Evolutionary conservation across 35 echinoderm and acorn worm genomes (phyloP), one percentile per base, ranked within the genome.

Genomic region (Chiridota heheva): DNA sequence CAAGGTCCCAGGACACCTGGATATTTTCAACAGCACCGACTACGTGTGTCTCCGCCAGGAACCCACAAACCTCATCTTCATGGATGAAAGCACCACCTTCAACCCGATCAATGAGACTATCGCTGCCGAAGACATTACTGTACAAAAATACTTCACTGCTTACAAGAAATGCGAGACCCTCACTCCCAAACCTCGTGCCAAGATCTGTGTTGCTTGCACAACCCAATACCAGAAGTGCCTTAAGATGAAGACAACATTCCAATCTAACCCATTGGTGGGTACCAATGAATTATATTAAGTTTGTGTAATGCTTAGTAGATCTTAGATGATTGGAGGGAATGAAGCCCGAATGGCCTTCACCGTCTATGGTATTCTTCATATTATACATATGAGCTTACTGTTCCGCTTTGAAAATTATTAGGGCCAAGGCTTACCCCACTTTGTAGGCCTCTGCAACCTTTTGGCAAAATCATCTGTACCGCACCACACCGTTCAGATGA

Each of bases 11-110:
- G 53, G 47, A 30, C 45, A 69, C 10, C 59, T 98, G 48, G 58
- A 91, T 36, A 42, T 98, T 34, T 98, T 98, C 47, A 67, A 76
- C 42, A 91, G 89, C 25, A 27, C 55, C n/a, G 78, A 83, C 12
- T 92, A 92, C 85, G 73, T 41, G 4, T 91, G 95, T 37, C 78
- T 25, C 7, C 31, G 8, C 38, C 73, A 59, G 13, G 70, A 6
- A 17, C 33, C 51, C 7, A 84, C 26, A 2, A 77, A 88, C 47
- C 29, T 98, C 15, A 91, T 98, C 60, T 98, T 98, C 85, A 67
- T 78, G 24, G 89, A 98, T 30, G 85, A 91, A 27, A 82, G 77
- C 60, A 72, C 41, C 29, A 65, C 51, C 8, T 82, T 92, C 40
- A 72, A 24, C 18, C 34, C 35, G 22, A 80, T 69, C 46, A 51